A percentile compares a stretch with the other conserved stretches of the same genome.
These are phyloP conservation scores for Lysiphlebus fabarum DNA, from an alignment of 1,140 invertebrate species.

Conservation along the genomic window DNA sequence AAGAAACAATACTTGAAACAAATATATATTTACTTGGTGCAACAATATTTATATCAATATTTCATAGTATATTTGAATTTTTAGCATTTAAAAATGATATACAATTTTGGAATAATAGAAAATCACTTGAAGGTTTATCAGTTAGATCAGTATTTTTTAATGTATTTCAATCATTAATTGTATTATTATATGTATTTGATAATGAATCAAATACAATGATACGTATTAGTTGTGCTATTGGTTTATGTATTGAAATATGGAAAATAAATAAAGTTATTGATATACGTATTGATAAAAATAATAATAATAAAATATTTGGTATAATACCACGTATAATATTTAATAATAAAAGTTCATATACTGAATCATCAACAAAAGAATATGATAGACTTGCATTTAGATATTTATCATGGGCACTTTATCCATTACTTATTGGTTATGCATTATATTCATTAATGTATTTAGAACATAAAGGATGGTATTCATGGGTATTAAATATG, in stretches of 20 bases:
- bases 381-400: constrained; percentile 96
- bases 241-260: constrained; percentile 97
- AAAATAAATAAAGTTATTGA: constrained; percentile 97
- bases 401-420: constrained; percentile 94
- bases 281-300: constrained; percentile 71
- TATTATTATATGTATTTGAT: constrained; percentile 94
- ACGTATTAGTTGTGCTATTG: constrained; percentile 86
- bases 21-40: constrained; percentile 92
- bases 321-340: constrained; percentile 78
- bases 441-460: constrained; percentile 96
- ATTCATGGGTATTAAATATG: constrained; percentile 90
- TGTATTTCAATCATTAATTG: constrained; percentile 94
- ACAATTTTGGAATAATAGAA: constrained; percentile 98
- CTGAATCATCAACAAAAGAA: constrained; percentile 89
- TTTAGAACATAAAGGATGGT: constrained; percentile 98
- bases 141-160: constrained; percentile 99
- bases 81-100: constrained; percentile 99
- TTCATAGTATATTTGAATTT: constrained; percentile 98
- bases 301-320: constrained; percentile 68
- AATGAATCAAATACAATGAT: constrained; percentile 98
- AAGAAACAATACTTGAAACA: constrained; percentile 95
- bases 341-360: constrained; percentile 94
- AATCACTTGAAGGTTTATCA: constrained; percentile 94
- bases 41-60: constrained; percentile 88
- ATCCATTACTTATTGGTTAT: constrained; percentile 89